Evolutionary conservation across 2,797 vertebrate genomes (phyloP).

Genomic region (Phylloscopus collybita): DNA sequence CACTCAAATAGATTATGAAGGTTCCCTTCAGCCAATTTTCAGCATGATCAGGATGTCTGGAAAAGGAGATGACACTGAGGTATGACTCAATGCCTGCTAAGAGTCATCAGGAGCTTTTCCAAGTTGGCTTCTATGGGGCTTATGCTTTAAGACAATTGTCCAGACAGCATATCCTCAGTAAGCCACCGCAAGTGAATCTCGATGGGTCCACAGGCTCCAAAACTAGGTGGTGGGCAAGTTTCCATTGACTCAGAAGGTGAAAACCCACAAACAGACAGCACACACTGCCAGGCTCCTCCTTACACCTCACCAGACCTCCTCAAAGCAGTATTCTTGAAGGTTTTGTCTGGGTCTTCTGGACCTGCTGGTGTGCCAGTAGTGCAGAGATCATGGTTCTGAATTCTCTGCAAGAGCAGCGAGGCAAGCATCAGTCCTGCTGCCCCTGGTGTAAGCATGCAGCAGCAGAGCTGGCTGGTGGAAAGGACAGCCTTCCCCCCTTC

Average conservation of each 20-base stretch:
- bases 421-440: not conserved
- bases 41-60: not conserved
- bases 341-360: not conserved
- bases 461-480: fast-evolving
- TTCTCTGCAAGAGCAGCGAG: fast-evolving
- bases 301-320: not conserved
- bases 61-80: not conserved
- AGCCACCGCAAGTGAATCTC: not conserved
- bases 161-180: not conserved
- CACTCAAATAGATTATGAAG: not conserved
- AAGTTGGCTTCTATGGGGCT: not conserved
- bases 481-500: not conserved
- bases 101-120: not conserved
- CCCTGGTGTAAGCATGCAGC: fast-evolving
- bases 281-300: fast-evolving
- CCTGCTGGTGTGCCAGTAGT: not conserved
- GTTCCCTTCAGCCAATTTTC: not conserved
- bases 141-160: not conserved
- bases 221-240: not conserved
- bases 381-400: fast-evolving
- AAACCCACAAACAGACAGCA: not conserved
- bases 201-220: not conserved
- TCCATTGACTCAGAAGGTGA: not conserved
- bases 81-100: not conserved
- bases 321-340: not conserved